Percentiles rank a stretch among this genome's conserved stretches.
phyloP scores from a whole-genome alignment of 2,797 vertebrate genomes.

The Hapalemur alaotrensis region DNA sequence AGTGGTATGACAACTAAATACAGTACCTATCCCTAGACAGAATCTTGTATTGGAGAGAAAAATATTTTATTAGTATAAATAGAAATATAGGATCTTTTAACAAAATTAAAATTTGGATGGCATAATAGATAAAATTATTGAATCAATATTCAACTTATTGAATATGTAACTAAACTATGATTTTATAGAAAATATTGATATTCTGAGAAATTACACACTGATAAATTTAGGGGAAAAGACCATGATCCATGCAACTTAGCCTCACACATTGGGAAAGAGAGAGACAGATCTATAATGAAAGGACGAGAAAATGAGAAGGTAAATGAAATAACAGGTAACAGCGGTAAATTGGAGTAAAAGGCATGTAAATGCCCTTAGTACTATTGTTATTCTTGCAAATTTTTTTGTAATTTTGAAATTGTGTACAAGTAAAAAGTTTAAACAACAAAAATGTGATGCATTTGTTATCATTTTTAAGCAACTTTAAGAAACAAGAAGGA shows the following conservation, averaged over 20 bases:
- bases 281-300: not conserved
- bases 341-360: not conserved
- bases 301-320: not conserved
- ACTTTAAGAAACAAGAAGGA: not conserved
- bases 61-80: not conserved
- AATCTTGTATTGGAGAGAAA: not conserved
- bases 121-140: not conserved
- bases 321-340: not conserved
- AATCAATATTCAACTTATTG: not conserved
- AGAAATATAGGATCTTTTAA: not conserved
- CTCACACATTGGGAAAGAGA: not conserved
- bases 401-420: not conserved
- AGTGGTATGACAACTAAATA: not conserved
- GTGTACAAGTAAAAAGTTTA: not conserved
- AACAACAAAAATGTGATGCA: not conserved
- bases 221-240: not conserved
- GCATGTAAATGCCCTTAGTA: not conserved
- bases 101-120: not conserved
- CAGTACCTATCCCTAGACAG: not conserved
- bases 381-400: not conserved
- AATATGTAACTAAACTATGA: not conserved
- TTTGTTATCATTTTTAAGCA: not conserved
- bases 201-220: not conserved
- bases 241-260: not conserved
- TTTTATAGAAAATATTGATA: not conserved